phyloP scores from a whole-genome alignment of 1,140 invertebrate genomes.

The Pseudomyrmex gracilis region DNA sequence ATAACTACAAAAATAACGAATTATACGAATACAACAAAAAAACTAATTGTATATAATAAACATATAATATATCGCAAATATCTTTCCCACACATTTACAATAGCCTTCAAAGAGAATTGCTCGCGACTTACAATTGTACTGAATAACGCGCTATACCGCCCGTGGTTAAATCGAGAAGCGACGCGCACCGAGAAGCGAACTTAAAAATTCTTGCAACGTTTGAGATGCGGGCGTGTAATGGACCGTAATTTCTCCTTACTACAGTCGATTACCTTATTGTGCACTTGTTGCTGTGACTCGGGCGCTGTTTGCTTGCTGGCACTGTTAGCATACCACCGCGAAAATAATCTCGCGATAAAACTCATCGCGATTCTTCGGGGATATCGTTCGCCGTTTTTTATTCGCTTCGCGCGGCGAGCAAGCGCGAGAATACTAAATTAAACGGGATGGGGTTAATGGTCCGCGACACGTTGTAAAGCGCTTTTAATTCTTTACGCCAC shows the following conservation, averaged over 20 bases:
- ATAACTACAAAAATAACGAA: not conserved
- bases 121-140: not conserved
- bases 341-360: slow-evolving; percentile 59
- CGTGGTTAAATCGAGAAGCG: not conserved
- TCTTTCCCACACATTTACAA: not conserved
- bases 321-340: slow-evolving; percentile 38
- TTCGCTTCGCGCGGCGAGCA: slow-evolving; percentile 31
- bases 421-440: slow-evolving; percentile 47
- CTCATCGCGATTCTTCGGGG: slow-evolving; percentile 49
- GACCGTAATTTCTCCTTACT: slow-evolving; percentile 65
- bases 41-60: too few relatives aligned
- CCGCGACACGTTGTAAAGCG: slow-evolving; percentile 46
- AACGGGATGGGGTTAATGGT: slow-evolving; percentile 54
- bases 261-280: slow-evolving; percentile 65
- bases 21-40: not conserved
- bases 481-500: slow-evolving; percentile 60
- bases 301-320: slow-evolving; percentile 37
- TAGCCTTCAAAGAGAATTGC: slow-evolving; percentile 27
- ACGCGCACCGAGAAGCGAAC: slow-evolving; percentile 7
- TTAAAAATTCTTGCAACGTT: slow-evolving; percentile 62
- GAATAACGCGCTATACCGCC: slow-evolving; percentile 5
- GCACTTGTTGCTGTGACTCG: slow-evolving; percentile 57
- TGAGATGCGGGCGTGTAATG: slow-evolving; percentile 58
- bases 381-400: slow-evolving; percentile 41
- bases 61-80: not conserved